phyloP scores from a whole-genome alignment of 2,888 invertebrate genomes.

The Antitype chi region DNA sequence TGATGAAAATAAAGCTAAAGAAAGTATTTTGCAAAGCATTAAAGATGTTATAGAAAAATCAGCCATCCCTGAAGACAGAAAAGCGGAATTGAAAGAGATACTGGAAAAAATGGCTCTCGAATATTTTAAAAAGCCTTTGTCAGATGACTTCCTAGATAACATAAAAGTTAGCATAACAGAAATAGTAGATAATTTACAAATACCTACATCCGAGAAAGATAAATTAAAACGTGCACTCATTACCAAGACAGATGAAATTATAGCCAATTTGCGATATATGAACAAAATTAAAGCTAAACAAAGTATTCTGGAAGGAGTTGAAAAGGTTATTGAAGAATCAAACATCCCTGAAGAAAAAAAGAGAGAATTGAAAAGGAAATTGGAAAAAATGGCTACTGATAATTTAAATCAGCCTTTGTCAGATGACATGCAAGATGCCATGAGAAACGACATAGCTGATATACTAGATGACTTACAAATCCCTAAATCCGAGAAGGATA shows the following conservation, averaged over 20 bases:
- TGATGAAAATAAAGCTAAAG: not conserved
- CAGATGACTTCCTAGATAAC: not conserved
- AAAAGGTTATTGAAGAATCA: no score
- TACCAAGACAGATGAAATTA: not conserved
- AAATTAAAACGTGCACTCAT: not conserved
- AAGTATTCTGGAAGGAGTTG: no score
- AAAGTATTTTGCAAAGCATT: not conserved
- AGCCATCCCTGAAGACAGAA: not conserved
- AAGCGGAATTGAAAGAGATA: not conserved
- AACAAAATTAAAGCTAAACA: not conserved
- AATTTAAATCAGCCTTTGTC: no score
- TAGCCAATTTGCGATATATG: not conserved
- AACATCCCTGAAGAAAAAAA: no score
- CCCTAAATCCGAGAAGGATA: not conserved
- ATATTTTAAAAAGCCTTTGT: not conserved
- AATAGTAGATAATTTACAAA: not conserved
- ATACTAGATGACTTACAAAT: not conserved
- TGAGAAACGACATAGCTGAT: not conserved
- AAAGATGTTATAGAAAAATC: not conserved
- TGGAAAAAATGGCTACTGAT: no score
- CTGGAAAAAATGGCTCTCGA: not conserved
- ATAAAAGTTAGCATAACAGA: not conserved
- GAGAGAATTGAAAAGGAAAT: no score
- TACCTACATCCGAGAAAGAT: slow-evolving; percentile 8
- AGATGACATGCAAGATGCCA: not conserved